Percentiles rank a stretch among this genome's conserved stretches.
Conservation (phyloP, 2,113 vertebrate genomes). For the Sitta europaea region DNA sequence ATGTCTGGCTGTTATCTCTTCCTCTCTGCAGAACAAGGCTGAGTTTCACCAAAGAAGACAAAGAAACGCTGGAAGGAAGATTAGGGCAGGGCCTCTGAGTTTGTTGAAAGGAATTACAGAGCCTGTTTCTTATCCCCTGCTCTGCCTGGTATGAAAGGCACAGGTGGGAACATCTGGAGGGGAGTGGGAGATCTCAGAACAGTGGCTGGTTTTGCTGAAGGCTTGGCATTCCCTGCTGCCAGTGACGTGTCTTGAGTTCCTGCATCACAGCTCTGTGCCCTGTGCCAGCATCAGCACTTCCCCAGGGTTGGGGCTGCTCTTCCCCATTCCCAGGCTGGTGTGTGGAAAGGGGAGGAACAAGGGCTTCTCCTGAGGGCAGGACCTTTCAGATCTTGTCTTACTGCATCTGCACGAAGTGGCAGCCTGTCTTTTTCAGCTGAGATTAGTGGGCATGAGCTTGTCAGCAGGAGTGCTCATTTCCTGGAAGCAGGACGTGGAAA, state of each 20-base stretch:
- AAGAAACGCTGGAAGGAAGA: not conserved
- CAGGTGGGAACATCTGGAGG: not conserved
- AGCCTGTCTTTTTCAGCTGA: conserved; percentile 3
- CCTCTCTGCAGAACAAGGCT: not conserved
- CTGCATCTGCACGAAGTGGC: not conserved
- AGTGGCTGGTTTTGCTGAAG: not conserved
- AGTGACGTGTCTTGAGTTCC: not conserved
- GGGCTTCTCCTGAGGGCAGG: conserved; percentile 18
- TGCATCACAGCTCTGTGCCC: not conserved
- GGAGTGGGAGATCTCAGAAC: not conserved
- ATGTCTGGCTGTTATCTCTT: not conserved
- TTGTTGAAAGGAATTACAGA: not conserved
- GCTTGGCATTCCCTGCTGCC: not conserved
- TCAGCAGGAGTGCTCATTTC: not conserved
- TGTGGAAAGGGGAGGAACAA: not conserved
- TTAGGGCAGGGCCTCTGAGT: not conserved
- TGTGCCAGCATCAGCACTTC: not conserved
- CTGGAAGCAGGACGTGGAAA: not conserved
- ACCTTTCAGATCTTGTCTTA: conserved; percentile 31
- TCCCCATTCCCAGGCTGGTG: not conserved
- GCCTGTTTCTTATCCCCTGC: not conserved
- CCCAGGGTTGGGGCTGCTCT: not conserved
- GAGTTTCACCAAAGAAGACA: not conserved
- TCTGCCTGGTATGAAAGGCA: accelerated
- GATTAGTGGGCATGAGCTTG: not conserved